Conservation (phyloP, 2,797 vertebrate species). For the Onychomys arenicola region DNA sequence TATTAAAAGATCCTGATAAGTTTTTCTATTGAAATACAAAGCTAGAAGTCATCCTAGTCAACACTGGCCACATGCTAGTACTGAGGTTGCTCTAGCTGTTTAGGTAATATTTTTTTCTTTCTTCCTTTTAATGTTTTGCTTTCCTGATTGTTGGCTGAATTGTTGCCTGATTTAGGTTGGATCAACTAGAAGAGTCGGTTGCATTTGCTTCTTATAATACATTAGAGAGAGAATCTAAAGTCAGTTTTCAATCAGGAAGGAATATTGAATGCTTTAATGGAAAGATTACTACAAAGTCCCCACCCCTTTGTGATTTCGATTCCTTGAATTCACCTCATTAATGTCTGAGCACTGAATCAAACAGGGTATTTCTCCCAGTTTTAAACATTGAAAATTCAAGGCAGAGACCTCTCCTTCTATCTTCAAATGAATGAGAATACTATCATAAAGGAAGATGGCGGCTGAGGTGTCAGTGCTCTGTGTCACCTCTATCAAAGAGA, state of each 20-base stretch:
- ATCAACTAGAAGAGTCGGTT: constrained; percentile 75
- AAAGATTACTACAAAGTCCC: constrained; percentile 66
- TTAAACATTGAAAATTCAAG: constrained; percentile 68
- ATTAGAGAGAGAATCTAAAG: constrained; percentile 70
- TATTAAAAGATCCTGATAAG: neutral
- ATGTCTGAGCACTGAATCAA: constrained; percentile 72
- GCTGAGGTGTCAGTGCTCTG: constrained; percentile 31
- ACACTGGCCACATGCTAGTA: neutral
- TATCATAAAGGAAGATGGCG: constrained; percentile 51
- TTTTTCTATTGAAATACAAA: neutral
- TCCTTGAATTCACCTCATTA: constrained; percentile 62
- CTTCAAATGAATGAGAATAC: constrained; percentile 68
- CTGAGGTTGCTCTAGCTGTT: constrained; percentile 44
- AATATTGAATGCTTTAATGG: constrained; percentile 68
- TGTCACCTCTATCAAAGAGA: constrained; percentile 80
- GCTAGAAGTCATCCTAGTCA: neutral
- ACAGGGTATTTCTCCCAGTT: constrained; percentile 66
- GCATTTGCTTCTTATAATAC: constrained; percentile 70
- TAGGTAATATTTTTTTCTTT: neutral
- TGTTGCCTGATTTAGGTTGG: constrained; percentile 74
- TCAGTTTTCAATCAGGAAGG: constrained; percentile 75
- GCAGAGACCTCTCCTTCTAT: constrained; percentile 55
- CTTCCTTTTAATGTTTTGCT: constrained; percentile 33
- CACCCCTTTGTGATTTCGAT: constrained; percentile 61
- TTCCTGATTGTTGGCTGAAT: constrained; percentile 72